Conservation (phyloP, 2,113 vertebrate species). For the Neofelis nebulosa region DNA sequence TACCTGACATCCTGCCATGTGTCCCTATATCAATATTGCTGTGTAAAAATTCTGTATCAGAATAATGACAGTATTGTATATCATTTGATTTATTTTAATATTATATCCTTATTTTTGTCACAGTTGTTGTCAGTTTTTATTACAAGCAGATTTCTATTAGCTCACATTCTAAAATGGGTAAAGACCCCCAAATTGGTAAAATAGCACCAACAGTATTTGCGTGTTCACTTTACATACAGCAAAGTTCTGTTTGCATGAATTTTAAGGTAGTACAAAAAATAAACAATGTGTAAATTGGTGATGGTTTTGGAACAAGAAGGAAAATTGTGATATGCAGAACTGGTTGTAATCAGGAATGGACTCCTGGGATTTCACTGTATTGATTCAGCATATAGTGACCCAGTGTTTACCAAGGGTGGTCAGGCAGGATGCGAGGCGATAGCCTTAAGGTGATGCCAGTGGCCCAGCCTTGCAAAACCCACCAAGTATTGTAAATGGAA, state of each 20-base stretch:
- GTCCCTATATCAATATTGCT: slow-evolving; percentile 82
- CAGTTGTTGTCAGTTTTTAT: slow-evolving; percentile 78
- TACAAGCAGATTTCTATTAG: slow-evolving; percentile 60
- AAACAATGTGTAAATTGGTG: neutral
- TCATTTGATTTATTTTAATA: slow-evolving; percentile 87
- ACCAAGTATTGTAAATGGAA: neutral
- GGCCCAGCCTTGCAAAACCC: neutral
- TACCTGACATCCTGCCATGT: slow-evolving; percentile 78
- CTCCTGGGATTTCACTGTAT: neutral
- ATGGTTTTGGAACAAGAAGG: neutral
- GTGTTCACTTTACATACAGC: neutral
- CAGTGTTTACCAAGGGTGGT: rapidly evolving
- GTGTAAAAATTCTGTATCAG: slow-evolving; percentile 90
- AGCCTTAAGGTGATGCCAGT: rapidly evolving
- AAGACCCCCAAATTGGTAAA: slow-evolving; percentile 24
- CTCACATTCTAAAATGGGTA: slow-evolving; percentile 11
- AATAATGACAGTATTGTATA: slow-evolving; percentile 83
- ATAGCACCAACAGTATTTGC: neutral
- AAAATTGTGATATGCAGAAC: neutral
- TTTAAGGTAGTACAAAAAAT: neutral
- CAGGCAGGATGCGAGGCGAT: neutral
- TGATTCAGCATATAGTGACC: neutral
- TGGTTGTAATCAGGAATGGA: neutral
- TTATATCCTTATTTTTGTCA: slow-evolving; percentile 86
- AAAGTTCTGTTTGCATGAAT: slow-evolving; percentile 37